A percentile compares a stretch with the other conserved stretches of the same genome.
phyloP scores from a whole-genome alignment of 2,113 vertebrate species.

The Equus przewalskii region DNA sequence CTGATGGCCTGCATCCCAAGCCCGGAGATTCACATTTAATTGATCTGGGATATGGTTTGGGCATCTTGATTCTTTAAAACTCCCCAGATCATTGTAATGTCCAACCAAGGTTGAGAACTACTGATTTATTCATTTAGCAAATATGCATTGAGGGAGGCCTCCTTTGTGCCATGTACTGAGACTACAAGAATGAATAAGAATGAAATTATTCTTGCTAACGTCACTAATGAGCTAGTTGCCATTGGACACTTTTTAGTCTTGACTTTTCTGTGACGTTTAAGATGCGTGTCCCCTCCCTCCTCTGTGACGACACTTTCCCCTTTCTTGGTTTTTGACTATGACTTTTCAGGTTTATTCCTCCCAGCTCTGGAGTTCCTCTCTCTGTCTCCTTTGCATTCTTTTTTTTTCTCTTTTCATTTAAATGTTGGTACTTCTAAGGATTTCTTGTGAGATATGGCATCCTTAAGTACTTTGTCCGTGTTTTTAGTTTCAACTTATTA shows the following conservation, averaged over 20 bases:
- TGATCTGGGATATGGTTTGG: not conserved
- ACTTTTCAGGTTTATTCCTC: not conserved
- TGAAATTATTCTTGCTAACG: not conserved
- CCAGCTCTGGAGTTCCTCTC: not conserved
- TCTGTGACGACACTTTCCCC: not conserved
- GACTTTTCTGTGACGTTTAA: conserved; percentile 37
- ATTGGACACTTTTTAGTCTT: not conserved
- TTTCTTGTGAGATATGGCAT: not conserved
- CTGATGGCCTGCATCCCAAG: not conserved
- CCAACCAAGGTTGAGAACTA: not conserved
- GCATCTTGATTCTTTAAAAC: conserved; percentile 24
- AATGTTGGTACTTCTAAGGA: not conserved
- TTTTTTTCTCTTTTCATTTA: not conserved
- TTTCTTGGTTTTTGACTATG: not conserved
- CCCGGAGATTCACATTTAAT: not conserved
- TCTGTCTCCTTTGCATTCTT: not conserved
- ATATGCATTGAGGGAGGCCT: not conserved
- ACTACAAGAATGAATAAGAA: not conserved
- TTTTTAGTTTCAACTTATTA: conserved; percentile 1
- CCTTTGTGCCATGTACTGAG: not conserved
- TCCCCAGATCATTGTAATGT: not conserved
- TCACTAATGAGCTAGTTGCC: not conserved
- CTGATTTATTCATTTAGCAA: conserved; percentile 9
- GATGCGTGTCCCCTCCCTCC: not conserved
- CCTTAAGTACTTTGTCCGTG: not conserved